These are phyloP conservation scores for Athalia rosae DNA, from an alignment of 2,888 invertebrate genomes.

Conservation along the genomic window DNA sequence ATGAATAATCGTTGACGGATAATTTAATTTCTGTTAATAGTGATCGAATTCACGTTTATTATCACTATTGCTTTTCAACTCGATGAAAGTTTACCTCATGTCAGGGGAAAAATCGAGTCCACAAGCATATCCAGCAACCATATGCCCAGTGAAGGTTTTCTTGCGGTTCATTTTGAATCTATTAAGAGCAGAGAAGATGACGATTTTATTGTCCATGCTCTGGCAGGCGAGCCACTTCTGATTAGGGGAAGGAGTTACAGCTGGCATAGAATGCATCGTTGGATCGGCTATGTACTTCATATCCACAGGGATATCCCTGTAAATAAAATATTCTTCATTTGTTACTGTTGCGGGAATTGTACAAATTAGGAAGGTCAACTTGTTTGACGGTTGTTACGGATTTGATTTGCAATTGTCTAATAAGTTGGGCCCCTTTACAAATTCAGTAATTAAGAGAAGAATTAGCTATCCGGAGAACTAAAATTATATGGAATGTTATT, in stretches of 20 bases:
- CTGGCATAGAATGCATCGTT: slow-evolving; percentile 99
- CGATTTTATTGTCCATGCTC: slow-evolving; percentile 99
- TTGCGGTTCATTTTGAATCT: slow-evolving; percentile 98
- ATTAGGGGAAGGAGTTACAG: slow-evolving; percentile 95
- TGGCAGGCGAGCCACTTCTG: slow-evolving; percentile 99
- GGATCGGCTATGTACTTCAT: slow-evolving; percentile 99
- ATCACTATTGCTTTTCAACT: background rate
- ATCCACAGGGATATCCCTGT: slow-evolving; percentile 93
- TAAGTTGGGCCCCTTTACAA: too few relatives aligned
- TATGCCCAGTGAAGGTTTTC: slow-evolving; percentile 98
- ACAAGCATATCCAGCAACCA: slow-evolving; percentile 99
- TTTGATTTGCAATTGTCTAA: too few relatives aligned
- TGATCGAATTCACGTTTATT: slow-evolving; percentile 1
- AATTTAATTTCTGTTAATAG: slow-evolving; percentile 22
- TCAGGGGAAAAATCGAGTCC: slow-evolving; percentile 98
- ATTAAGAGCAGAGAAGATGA: slow-evolving; percentile 97
- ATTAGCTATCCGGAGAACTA: too few relatives aligned
- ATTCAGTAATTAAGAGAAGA: too few relatives aligned
- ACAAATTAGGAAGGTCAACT: too few relatives aligned
- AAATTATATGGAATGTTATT: background rate
- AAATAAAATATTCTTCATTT: slow-evolving; percentile 30
- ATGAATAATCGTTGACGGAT: too few relatives aligned
- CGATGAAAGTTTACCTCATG: slow-evolving; percentile 85
- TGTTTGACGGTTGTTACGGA: too few relatives aligned
- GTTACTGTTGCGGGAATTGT: background rate